Conservation (phyloP, 1,140 invertebrate species). For the Diabrotica virgifera region DNA sequence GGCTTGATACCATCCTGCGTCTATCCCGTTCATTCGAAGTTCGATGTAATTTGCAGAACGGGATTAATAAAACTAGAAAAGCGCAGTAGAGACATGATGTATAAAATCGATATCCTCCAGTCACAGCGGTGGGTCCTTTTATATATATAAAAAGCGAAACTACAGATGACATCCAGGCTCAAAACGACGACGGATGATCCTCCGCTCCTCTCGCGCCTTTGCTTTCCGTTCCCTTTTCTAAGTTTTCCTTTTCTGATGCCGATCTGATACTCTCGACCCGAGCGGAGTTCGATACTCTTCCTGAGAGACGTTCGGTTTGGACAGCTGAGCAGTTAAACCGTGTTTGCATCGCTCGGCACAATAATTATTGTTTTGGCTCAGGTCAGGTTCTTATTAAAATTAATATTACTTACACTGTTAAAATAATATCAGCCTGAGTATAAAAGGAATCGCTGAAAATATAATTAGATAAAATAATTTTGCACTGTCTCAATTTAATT, state of each 20-base stretch:
- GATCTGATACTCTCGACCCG: not conserved
- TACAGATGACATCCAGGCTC: slow-evolving; percentile 25
- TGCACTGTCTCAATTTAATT: too few relatives aligned
- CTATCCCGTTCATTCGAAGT: slow-evolving; percentile 16
- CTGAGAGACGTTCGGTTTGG: not conserved
- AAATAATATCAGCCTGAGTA: too few relatives aligned
- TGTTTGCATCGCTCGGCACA: too few relatives aligned
- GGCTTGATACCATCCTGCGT: too few relatives aligned
- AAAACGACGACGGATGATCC: slow-evolving; percentile 7
- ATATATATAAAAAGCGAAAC: slow-evolving; percentile 29
- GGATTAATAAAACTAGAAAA: slow-evolving; percentile 33
- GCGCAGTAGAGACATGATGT: slow-evolving; percentile 27
- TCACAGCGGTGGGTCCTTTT: slow-evolving; percentile 15
- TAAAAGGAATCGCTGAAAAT: too few relatives aligned
- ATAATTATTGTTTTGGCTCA: too few relatives aligned
- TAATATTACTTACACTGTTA: too few relatives aligned
- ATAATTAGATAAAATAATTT: too few relatives aligned
- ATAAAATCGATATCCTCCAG: slow-evolving; percentile 31
- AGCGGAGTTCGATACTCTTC: not conserved
- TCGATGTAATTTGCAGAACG: slow-evolving; percentile 27
- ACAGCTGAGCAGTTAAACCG: too few relatives aligned
- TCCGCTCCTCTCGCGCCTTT: not conserved
- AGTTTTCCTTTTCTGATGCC: not conserved
- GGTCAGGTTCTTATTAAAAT: too few relatives aligned
- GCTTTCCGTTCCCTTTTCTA: not conserved